phyloP scores from a whole-genome alignment of 2,888 invertebrate genomes.

The Hydropsyche betteni region DNA sequence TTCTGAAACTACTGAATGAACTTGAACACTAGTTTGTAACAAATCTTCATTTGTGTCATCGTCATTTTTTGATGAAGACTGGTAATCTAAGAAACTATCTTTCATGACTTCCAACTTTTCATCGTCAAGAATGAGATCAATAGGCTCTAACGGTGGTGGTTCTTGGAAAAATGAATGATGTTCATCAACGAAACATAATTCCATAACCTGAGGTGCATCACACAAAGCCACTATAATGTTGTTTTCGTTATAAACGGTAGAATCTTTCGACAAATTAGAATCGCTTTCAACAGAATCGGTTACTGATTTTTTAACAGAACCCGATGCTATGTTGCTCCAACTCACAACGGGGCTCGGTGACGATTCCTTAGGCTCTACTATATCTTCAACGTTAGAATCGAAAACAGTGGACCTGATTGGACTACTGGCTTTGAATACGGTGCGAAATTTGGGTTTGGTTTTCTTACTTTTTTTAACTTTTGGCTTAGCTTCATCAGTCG shows the following conservation, averaged over 20 bases:
- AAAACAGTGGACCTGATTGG: constrained; percentile 3
- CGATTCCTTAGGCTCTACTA: background rate
- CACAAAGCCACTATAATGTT: constrained; percentile 65
- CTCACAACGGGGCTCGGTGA: constrained; percentile 15
- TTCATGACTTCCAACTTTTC: constrained; percentile 55
- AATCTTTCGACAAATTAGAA: constrained; percentile 53
- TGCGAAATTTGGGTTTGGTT: constrained; percentile 38
- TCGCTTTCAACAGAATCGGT: constrained; percentile 44
- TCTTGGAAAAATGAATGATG: constrained; percentile 59
- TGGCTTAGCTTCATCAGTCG: constrained; percentile 39
- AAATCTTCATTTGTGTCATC: background rate
- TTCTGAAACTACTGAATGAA: too few relatives aligned
- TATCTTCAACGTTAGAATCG: background rate
- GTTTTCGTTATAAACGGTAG: constrained; percentile 60
- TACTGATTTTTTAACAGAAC: background rate
- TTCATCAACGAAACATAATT: constrained; percentile 63
- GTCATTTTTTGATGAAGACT: background rate
- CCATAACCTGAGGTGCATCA: constrained; percentile 58
- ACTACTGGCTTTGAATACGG: constrained; percentile 25
- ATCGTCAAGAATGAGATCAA: constrained; percentile 63
- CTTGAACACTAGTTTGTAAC: too few relatives aligned
- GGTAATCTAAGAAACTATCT: constrained; percentile 43
- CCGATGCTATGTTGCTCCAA: constrained; percentile 26
- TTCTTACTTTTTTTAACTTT: constrained; percentile 44
- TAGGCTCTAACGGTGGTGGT: constrained; percentile 49